Evolutionary conservation across 2,113 vertebrate genomes (phyloP).

Genomic region (Cinclus cinclus): DNA sequence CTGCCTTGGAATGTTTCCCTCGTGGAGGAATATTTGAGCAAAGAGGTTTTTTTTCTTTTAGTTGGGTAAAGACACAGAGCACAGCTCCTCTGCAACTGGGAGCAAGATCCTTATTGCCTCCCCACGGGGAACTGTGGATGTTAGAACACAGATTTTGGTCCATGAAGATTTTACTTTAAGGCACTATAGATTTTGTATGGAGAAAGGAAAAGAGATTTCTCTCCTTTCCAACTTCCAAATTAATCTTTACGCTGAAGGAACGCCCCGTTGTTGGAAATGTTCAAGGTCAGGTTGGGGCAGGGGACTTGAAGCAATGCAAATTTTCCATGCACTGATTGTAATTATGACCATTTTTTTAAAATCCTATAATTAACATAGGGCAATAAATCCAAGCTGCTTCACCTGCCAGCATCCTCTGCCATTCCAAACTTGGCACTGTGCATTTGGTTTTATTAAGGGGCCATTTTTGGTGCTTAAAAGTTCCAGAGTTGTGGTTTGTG

Average conservation of each 20-base stretch:
- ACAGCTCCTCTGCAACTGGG: not conserved
- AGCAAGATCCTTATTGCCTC: not conserved
- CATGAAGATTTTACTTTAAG: not conserved
- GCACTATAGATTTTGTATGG: not conserved
- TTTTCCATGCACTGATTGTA: not conserved
- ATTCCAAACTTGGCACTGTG: not conserved
- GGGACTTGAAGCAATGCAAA: not conserved
- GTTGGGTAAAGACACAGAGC: not conserved
- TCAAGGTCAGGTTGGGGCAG: not conserved
- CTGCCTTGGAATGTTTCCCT: constrained; percentile 33
- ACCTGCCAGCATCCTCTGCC: not conserved
- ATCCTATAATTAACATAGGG: not conserved
- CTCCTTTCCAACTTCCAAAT: not conserved
- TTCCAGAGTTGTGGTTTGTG: not conserved
- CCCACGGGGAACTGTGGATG: not conserved
- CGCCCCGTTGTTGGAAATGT: fast-evolving
- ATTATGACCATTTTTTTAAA: not conserved
- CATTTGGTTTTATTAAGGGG: not conserved
- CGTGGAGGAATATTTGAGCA: not conserved
- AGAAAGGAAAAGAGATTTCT: not conserved
- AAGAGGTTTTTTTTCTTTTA: not conserved
- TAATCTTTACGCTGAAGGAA: not conserved
- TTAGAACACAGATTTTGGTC: not conserved
- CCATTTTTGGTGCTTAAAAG: not conserved
- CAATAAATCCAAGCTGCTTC: not conserved